These are phyloP conservation scores for Scleropages formosus DNA, from an alignment of 2,797 vertebrate genomes.

Conservation along the genomic window DNA sequence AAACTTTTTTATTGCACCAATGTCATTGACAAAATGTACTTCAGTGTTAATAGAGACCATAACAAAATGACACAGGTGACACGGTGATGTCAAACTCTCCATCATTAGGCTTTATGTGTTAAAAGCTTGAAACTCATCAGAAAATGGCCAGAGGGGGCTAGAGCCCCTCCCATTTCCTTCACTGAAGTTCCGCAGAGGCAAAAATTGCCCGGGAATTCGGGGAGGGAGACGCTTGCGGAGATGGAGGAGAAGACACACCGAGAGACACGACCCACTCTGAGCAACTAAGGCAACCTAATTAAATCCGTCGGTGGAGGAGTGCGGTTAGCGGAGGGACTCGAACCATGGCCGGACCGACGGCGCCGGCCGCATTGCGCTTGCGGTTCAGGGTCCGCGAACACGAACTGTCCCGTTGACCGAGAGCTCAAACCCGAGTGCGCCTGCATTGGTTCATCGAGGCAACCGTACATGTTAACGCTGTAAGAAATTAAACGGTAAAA, in stretches of 20 bases:
- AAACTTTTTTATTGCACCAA: conserved; percentile 76
- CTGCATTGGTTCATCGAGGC: conserved; percentile 33
- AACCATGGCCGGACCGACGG: conserved; percentile 23
- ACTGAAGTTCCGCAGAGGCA: conserved; percentile 36
- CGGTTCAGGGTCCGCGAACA: conserved; percentile 29
- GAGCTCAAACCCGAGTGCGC: conserved; percentile 31
- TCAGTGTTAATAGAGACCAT: conserved; percentile 55
- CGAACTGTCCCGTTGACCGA: conserved; percentile 21
- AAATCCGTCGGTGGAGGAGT: conserved; percentile 14
- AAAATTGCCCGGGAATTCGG: neutral
- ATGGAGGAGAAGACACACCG: neutral
- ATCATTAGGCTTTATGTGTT: conserved; percentile 36
- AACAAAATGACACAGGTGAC: conserved; percentile 49
- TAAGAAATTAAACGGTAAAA: conserved; percentile 42
- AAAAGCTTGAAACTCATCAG: conserved; percentile 45
- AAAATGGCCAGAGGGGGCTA: conserved; percentile 37
- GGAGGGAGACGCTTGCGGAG: conserved; percentile 1
- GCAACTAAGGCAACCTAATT: conserved; percentile 21
- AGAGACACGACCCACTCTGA: conserved; percentile 27
- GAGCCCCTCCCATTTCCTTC: conserved; percentile 44
- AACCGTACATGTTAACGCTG: conserved; percentile 29
- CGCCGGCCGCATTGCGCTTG: conserved; percentile 26
- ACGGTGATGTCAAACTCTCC: conserved; percentile 45
- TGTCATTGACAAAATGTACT: conserved; percentile 69
- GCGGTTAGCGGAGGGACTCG: conserved; percentile 23